Base-by-base conservation (phyloP, 1,140 invertebrate genomes). In the Pantala flavescens region DNA sequence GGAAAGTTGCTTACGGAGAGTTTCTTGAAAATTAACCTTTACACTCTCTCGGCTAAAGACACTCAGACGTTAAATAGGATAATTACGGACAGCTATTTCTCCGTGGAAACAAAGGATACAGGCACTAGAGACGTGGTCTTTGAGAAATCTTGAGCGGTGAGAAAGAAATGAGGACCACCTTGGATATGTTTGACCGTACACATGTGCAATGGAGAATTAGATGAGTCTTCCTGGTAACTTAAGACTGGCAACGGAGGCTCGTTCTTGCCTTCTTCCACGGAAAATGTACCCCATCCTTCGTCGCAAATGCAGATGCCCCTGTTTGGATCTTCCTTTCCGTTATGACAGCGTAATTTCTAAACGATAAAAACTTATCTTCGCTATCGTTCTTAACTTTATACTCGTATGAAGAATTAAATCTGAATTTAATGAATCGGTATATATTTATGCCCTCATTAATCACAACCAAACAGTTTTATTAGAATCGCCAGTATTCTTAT, bases 241-340 rank as follows among this genome's bases (percentile, higher is more conserved):
- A 63, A 63, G 16, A 19, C 49, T 63, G 49, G 49, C 49, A 63
- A 63, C n/a, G 14, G 49, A 16, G 49, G 49, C 49, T 63, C 49
- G 14, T 12, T 3, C 14, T 75, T 28, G 23, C 75, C 76, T 71
- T 72, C 74, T 2, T 71, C 77, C 14, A 77, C 63, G 0, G 76
- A 72, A 11, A 77, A 72, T 23, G 81, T 79, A 10, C 75, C 75
- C 81, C 81, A 82, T 14, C 80, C 80, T 12, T 74, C 63, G 24
- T 78, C 23, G 74, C 81, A 82, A 23, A 73, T 71, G 74, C 81
- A 82, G 36, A 78, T 72, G 7, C 78, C 78, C 7, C 78, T 80
- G n/a, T 55, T 49, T 24, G 78, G 76, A 43, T 78, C 76, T 23
- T 80, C 42, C 24, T 75, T 75, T 0, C 81, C 81, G 63, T 80